Evolutionary conservation across 2,113 vertebrate genomes (phyloP).

Genomic region (Phaethornis superciliosus): DNA sequence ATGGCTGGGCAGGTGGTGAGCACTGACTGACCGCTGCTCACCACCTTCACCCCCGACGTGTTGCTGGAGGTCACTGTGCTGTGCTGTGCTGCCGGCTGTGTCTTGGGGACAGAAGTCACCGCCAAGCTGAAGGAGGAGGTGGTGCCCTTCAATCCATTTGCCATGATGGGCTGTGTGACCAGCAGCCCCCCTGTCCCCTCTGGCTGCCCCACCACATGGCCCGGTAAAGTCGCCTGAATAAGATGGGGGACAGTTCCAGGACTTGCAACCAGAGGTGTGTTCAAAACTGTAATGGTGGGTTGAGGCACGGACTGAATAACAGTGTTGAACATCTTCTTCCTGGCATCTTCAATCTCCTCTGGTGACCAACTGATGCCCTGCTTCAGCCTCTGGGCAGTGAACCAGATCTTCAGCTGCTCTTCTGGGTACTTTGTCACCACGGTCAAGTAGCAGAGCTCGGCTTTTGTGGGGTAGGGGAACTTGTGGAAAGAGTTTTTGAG

Average conservation of each 20-base stretch:
- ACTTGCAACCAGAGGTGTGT: slow-evolving; percentile 86
- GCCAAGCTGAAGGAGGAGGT: slow-evolving; percentile 87
- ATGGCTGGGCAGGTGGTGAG: slow-evolving; percentile 76
- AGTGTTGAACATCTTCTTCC: slow-evolving; percentile 98
- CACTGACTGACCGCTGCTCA: slow-evolving; percentile 77
- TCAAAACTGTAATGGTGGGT: slow-evolving; percentile 91
- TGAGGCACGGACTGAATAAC: slow-evolving; percentile 90
- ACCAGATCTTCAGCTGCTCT: slow-evolving; percentile 99
- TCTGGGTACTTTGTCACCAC: slow-evolving; percentile 98
- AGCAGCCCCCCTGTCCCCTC: slow-evolving; percentile 85
- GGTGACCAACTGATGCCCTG: slow-evolving; percentile 99
- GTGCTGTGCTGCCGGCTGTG: slow-evolving; percentile 78
- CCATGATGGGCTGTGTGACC: slow-evolving; percentile 90
- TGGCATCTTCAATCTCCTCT: slow-evolving; percentile 96
- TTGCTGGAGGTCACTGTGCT: slow-evolving; percentile 78
- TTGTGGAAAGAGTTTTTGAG: slow-evolving; percentile 97
- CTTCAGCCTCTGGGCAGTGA: slow-evolving; percentile 96
- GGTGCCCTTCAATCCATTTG: slow-evolving; percentile 89
- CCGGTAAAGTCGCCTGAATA: slow-evolving; percentile 84
- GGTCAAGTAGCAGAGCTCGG: slow-evolving; percentile 96
- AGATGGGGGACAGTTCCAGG: slow-evolving; percentile 83
- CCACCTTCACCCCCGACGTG: slow-evolving; percentile 73
- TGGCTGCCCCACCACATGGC: slow-evolving; percentile 86
- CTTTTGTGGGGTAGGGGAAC: slow-evolving; percentile 97
- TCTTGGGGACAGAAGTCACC: slow-evolving; percentile 83